phyloP scores from a whole-genome alignment of 2,113 vertebrate species.

The Motacilla tschutschensis region DNA sequence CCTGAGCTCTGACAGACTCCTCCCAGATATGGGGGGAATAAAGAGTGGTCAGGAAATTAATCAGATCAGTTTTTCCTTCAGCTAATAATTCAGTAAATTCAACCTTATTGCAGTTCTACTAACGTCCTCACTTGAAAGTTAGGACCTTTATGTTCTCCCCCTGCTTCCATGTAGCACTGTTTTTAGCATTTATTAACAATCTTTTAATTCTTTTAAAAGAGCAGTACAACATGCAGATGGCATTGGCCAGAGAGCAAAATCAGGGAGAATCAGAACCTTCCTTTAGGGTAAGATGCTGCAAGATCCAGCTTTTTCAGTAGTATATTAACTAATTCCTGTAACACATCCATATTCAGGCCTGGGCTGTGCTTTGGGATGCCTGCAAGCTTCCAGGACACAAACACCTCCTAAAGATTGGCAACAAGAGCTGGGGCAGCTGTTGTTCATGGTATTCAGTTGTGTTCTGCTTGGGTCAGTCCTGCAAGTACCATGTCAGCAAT shows the following conservation, averaged over 20 bases:
- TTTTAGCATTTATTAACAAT: background rate
- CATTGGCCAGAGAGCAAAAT: background rate
- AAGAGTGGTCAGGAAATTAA: background rate
- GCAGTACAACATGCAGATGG: background rate
- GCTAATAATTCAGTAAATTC: background rate
- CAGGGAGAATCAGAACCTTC: background rate
- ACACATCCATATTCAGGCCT: background rate
- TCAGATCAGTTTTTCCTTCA: background rate
- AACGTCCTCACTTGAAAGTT: background rate
- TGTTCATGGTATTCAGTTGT: accelerated
- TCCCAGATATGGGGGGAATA: background rate
- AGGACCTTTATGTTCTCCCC: background rate
- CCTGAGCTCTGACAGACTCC: background rate
- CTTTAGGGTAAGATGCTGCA: background rate
- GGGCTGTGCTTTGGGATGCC: background rate
- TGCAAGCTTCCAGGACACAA: background rate
- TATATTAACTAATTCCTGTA: background rate
- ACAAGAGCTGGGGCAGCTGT: background rate
- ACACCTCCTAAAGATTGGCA: background rate
- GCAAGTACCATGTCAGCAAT: background rate
- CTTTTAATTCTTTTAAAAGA: background rate
- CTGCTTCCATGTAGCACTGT: background rate
- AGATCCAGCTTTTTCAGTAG: background rate
- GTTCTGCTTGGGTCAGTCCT: background rate
- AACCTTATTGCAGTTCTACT: background rate